Evolutionary conservation across 2,113 vertebrate genomes (phyloP).

Genomic region (Herpailurus yagouaroundi): DNA sequence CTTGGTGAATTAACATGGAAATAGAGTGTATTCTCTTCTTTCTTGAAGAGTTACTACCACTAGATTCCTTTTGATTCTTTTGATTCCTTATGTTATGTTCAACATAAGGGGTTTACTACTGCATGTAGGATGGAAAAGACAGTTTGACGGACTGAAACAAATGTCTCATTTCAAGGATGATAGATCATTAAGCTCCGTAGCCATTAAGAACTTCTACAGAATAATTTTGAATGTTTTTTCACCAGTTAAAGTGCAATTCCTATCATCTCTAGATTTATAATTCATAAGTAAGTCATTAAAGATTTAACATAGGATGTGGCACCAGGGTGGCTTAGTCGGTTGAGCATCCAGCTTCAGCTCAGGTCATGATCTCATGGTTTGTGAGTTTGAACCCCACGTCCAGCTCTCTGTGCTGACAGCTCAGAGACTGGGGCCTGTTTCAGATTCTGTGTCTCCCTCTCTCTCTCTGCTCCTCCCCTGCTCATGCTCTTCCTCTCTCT

Average conservation of each 20-base stretch:
- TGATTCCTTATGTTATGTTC: too few relatives aligned
- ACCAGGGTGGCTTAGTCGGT: too few relatives aligned
- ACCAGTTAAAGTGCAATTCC: conserved; percentile 42
- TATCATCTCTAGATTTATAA: conserved; percentile 35
- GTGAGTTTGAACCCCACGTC: too few relatives aligned
- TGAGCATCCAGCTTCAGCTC: too few relatives aligned
- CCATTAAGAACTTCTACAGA: neutral
- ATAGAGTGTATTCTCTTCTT: neutral
- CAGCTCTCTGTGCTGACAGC: too few relatives aligned
- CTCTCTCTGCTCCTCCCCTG: too few relatives aligned
- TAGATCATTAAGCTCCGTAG: neutral
- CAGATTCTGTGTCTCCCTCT: too few relatives aligned
- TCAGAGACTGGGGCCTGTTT: too few relatives aligned
- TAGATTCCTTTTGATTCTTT: neutral
- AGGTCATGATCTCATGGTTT: too few relatives aligned
- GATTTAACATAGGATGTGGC: neutral
- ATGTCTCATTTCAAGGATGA: neutral
- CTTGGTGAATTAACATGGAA: neutral
- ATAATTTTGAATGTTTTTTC: conserved; percentile 26
- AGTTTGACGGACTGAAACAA: conserved; percentile 1
- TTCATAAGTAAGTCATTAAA: conserved; percentile 37
- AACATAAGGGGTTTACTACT: too few relatives aligned
- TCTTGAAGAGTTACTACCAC: neutral
- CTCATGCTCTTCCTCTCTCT: too few relatives aligned
- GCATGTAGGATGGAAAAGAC: too few relatives aligned